Conservation (phyloP, 2,113 vertebrate species). For the Bubalus kerabau region DNA sequence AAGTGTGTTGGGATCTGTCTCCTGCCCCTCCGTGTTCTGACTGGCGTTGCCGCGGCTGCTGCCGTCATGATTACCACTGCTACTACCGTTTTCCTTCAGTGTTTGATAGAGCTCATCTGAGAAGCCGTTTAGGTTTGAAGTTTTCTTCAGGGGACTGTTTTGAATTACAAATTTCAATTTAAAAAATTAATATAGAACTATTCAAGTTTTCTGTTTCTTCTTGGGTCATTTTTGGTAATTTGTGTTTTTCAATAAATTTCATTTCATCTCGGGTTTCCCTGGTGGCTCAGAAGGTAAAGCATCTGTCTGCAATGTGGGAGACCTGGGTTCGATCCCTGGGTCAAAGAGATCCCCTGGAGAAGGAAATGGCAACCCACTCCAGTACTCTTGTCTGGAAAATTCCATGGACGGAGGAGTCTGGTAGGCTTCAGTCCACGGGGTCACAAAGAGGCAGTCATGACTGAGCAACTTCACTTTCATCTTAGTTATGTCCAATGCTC, state of each 20-base stretch:
- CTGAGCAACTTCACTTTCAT: too few species aligned
- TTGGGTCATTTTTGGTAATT: background rate
- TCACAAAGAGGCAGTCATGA: too few species aligned
- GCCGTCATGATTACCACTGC: rapidly evolving
- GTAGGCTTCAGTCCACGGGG: too few species aligned
- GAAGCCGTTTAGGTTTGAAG: background rate
- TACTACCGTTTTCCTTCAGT: background rate
- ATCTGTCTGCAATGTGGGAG: too few species aligned
- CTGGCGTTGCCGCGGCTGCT: rapidly evolving
- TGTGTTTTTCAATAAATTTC: background rate
- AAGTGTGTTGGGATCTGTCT: background rate
- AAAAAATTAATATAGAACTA: background rate
- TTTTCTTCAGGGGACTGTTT: background rate
- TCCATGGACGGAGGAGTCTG: too few species aligned
- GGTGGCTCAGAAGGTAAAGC: too few species aligned
- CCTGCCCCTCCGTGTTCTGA: too few species aligned
- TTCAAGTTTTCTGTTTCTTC: background rate
- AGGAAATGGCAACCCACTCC: too few species aligned
- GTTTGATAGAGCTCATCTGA: background rate
- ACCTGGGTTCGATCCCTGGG: too few species aligned
- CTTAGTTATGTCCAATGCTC: background rate
- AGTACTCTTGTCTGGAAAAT: too few species aligned
- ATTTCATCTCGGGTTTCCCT: too few species aligned
- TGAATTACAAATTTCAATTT: background rate
- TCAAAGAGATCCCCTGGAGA: too few species aligned